phyloP scores from a whole-genome alignment of 2,888 invertebrate species.

The Eurytoma californica region DNA sequence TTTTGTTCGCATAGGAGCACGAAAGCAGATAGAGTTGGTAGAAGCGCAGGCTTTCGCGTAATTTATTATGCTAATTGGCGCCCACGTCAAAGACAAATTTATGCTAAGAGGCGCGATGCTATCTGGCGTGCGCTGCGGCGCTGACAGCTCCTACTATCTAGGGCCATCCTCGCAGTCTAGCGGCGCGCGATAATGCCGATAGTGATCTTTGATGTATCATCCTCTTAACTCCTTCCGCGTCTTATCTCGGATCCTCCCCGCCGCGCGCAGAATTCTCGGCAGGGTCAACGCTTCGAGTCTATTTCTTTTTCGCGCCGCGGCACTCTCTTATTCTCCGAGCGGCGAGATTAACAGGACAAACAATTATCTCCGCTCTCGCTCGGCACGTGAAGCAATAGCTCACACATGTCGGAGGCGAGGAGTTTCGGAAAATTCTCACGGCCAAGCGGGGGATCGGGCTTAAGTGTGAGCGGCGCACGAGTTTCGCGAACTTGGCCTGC shows the following conservation, averaged over 20 bases:
- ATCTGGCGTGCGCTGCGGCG: conserved; percentile 60
- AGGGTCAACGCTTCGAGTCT: conserved; percentile 44
- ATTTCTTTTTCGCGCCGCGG: neutral
- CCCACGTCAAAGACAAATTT: conserved; percentile 71
- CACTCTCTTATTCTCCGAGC: neutral
- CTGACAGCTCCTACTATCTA: conserved; percentile 64
- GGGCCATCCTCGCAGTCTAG: conserved; percentile 36
- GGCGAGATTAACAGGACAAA: neutral
- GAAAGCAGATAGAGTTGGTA: neutral
- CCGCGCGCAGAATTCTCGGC: conserved; percentile 47
- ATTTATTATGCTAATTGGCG: conserved; percentile 72
- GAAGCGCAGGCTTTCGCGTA: conserved; percentile 58
- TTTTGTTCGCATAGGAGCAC: too few species aligned
- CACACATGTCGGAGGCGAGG: neutral
- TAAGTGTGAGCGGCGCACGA: neutral
- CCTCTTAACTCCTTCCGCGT: conserved; percentile 55
- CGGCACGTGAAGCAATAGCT: neutral
- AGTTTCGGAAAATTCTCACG: conserved; percentile 40
- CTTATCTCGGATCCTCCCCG: conserved; percentile 46
- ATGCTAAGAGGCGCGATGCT: conserved; percentile 70
- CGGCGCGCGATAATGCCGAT: conserved; percentile 61
- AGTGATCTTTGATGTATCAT: conserved; percentile 63
- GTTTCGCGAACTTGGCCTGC: neutral
- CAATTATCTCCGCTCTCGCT: neutral
- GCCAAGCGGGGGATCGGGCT: neutral